These are phyloP conservation scores for Asarcornis scutulata DNA, from an alignment of 2,113 vertebrate species.

Conservation along the genomic window DNA sequence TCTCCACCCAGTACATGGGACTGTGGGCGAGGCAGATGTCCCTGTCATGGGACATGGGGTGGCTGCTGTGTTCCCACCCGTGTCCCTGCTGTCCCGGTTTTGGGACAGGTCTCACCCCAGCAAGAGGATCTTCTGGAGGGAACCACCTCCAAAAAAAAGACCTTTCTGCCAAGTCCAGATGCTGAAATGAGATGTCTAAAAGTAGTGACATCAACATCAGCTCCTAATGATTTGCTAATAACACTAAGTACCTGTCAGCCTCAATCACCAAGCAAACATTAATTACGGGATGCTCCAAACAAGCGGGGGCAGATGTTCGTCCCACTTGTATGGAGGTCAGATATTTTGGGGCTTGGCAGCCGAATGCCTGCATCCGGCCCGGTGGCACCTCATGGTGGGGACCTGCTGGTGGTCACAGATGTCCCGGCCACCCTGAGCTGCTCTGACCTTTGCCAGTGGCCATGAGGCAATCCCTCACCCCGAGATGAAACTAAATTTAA, in stretches of 20 bases:
- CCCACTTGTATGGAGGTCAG: background rate
- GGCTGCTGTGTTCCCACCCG: background rate
- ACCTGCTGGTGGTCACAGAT: fast-evolving
- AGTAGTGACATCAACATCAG: constrained; percentile 20
- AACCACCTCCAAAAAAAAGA: background rate
- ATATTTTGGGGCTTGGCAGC: fast-evolving
- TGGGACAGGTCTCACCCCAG: background rate
- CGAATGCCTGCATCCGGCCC: background rate
- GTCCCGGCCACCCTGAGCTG: background rate
- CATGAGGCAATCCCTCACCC: background rate
- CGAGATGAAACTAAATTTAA: background rate
- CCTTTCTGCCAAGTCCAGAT: constrained; percentile 4
- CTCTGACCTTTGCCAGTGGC: fast-evolving
- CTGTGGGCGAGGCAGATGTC: background rate
- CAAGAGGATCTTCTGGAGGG: background rate
- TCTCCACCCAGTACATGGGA: background rate
- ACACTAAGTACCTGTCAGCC: background rate
- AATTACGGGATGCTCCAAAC: constrained; percentile 42
- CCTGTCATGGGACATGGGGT: background rate
- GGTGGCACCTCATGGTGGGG: background rate
- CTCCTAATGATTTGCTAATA: background rate
- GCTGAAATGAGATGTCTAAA: constrained; percentile 22
- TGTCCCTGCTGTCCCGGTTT: background rate
- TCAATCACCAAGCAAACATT: background rate
- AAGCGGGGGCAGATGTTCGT: background rate